Evolutionary conservation across 2,797 vertebrate species (phyloP), one percentile per base, ranked within the genome.

Genomic region (Dermochelys coriacea): DNA sequence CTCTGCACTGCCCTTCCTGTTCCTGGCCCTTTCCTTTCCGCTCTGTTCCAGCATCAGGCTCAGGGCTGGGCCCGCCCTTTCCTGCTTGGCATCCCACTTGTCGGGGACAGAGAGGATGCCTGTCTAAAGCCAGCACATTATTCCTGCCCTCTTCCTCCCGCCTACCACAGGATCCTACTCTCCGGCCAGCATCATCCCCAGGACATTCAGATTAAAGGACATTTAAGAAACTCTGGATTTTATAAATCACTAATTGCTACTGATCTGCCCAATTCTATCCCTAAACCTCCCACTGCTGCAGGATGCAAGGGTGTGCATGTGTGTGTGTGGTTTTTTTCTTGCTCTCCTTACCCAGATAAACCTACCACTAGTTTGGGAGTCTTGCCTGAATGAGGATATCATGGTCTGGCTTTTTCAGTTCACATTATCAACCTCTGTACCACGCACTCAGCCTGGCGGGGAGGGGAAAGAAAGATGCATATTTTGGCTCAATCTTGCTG

Each of bases 1-100:
- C 78, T 37, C 52, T 21, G 86, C 64, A 29, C 31, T 88, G 80
- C 68, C 80, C 92, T 97, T 96, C 92, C 93, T 96, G 95, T 96
- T 96, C 96, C 96, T 51, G 3, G 85, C 96, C 85, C 84, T 89
- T 96, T 94, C 94, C 94, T 96, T 80, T 91, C 91, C 88, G 94
- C 9, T 50, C 18, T 0, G 1, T 89, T 78, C 87, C 41, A 29
- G 49, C 89, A 93, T 64, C 25, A 41, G 12, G 23, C 6, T 45
- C 4, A 14, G 3, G 90, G 93, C 79, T 75, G 37, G 95, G 93
- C 95, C 94, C 93, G 52, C 94, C 96, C 91, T 84, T 97, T 97
- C 97, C 97, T 96, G 96, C 94, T 80, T 91, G 87, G 96, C 91
- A 93, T 96, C 84, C 7, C 2, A 10, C 91, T 90, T 92, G 79